These are phyloP conservation scores for Acipenser ruthenus DNA, from an alignment of 2,797 vertebrate genomes.

Conservation along the genomic window DNA sequence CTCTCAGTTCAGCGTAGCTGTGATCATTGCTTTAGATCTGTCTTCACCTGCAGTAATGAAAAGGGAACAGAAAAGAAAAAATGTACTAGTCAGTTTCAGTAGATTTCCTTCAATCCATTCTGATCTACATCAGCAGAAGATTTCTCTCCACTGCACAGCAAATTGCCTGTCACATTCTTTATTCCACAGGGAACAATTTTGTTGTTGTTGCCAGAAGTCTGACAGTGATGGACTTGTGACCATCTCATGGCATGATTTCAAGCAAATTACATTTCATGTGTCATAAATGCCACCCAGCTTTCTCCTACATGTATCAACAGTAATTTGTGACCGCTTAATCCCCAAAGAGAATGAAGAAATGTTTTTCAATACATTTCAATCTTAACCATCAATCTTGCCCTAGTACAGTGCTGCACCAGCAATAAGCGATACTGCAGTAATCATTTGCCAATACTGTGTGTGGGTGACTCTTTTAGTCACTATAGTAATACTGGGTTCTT, in stretches of 20 bases:
- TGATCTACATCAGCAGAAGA: neutral
- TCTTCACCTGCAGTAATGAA: neutral
- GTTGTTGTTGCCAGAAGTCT: neutral
- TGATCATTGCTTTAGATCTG: neutral
- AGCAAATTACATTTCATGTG: neutral
- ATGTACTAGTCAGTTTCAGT: neutral
- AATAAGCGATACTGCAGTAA: too few relatives aligned
- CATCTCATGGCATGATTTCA: neutral
- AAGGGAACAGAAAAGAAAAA: neutral
- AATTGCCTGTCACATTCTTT: conserved; percentile 1
- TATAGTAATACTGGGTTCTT: too few relatives aligned
- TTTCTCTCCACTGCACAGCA: conserved; percentile 3
- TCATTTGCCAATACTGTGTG: too few relatives aligned
- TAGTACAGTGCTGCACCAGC: too few relatives aligned
- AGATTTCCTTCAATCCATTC: neutral
- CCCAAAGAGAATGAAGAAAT: neutral
- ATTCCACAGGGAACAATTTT: neutral
- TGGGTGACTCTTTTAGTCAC: too few relatives aligned
- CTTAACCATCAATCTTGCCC: neutral
- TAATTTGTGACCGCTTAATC: neutral
- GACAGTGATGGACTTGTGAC: conserved; percentile 2
- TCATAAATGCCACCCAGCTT: neutral
- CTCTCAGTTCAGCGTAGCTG: neutral
- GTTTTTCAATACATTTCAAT: neutral
- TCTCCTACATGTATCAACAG: neutral